Conservation (phyloP, 2,888 invertebrate species). For the Bursaphelenchus okinawaensis region DNA sequence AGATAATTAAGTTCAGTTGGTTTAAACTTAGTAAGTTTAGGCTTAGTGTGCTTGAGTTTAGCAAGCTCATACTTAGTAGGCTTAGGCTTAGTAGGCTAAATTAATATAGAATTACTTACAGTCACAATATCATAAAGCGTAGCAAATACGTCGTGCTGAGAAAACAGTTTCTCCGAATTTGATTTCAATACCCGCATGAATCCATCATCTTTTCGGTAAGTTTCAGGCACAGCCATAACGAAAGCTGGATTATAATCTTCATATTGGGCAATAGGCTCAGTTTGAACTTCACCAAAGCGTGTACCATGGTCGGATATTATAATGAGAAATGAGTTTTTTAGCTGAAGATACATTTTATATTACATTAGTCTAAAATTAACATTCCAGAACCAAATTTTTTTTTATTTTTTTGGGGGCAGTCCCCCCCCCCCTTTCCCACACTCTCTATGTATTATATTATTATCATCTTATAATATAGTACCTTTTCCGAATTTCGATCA, state of each 20-base stretch:
- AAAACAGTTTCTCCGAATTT: conserved; percentile 13
- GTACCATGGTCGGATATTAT: conserved; percentile 17
- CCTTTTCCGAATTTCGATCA: conserved; percentile 1
- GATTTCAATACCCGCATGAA: neutral
- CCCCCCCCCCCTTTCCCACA: too few species aligned
- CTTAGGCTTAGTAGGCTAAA: too few species aligned
- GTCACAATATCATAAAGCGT: conserved; percentile 1
- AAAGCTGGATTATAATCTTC: neutral
- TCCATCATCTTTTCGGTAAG: neutral
- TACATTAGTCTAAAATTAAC: too few species aligned
- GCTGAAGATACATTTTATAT: neutral
- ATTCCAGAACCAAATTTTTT: too few species aligned
- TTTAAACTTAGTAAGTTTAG: too few species aligned
- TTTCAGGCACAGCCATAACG: neutral
- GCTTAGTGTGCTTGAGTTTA: too few species aligned
- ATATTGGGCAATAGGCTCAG: neutral
- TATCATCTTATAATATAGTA: too few species aligned
- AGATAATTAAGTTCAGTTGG: too few species aligned
- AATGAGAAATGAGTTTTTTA: conserved; percentile 17
- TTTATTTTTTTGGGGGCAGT: too few species aligned
- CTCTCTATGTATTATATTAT: too few species aligned
- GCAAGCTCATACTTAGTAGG: too few species aligned
- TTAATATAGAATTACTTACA: too few species aligned
- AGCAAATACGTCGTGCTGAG: conserved; percentile 18
- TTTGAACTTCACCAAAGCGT: neutral